phyloP scores from a whole-genome alignment of 2,797 vertebrate genomes.

The Propithecus deckenii region DNA sequence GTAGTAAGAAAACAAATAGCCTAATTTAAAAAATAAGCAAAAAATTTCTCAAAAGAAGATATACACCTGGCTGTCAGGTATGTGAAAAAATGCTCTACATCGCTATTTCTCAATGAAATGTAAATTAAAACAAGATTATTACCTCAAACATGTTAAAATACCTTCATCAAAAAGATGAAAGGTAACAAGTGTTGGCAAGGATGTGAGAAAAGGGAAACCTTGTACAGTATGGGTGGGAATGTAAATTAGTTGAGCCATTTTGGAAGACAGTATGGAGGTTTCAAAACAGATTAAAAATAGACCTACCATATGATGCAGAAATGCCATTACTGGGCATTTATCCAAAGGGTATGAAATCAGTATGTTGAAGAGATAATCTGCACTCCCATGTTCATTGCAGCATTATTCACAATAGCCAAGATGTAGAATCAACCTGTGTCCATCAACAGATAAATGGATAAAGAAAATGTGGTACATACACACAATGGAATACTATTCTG shows the following conservation, averaged over 20 bases:
- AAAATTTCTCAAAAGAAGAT: background rate
- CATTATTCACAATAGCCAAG: background rate
- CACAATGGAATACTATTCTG: background rate
- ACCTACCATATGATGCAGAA: background rate
- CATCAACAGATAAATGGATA: background rate
- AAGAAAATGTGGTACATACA: background rate
- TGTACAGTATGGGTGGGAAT: background rate
- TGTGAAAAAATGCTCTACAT: background rate
- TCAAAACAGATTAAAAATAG: background rate
- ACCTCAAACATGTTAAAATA: background rate
- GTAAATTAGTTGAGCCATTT: background rate
- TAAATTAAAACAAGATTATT: background rate
- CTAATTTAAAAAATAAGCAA: background rate
- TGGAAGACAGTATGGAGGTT: background rate
- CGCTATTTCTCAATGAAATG: background rate
- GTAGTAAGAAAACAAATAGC: background rate
- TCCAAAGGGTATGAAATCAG: background rate
- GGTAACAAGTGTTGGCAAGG: background rate
- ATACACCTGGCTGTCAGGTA: background rate
- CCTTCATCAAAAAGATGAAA: background rate
- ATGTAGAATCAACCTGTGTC: background rate
- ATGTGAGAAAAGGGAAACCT: background rate
- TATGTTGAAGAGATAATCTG: background rate
- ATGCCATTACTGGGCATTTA: background rate
- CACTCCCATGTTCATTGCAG: background rate